A percentile compares a stretch with the other conserved stretches of the same genome.
These are phyloP conservation scores for Campoletis sonorensis DNA, from an alignment of 1,140 invertebrate genomes.

Conservation along the genomic window DNA sequence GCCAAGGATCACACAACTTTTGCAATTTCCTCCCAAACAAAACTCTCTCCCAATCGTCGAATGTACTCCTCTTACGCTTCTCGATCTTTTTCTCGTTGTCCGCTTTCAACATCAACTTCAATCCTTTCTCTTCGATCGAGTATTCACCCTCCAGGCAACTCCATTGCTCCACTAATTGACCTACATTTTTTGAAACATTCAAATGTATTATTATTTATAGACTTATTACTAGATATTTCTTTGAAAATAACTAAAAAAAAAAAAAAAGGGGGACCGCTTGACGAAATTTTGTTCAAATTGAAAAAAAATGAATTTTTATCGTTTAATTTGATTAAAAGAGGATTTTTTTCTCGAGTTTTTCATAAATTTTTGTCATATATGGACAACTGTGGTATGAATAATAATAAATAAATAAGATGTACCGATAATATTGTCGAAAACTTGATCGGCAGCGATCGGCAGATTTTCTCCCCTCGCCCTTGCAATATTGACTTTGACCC, in stretches of 20 bases:
- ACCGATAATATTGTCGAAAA: conserved; percentile 73
- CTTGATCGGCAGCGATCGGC: conserved; percentile 69
- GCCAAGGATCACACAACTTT: conserved; percentile 57
- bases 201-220: conserved; percentile 3
- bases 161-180: conserved; percentile 70
- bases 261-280: too few relatives aligned
- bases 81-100: conserved; percentile 69
- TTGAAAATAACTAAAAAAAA: too few relatives aligned
- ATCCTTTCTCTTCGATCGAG: conserved; percentile 70
- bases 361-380: too few relatives aligned
- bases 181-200: conserved; percentile 52
- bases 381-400: conserved; percentile 20
- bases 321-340: too few relatives aligned
- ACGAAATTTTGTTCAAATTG: too few relatives aligned
- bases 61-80: conserved; percentile 66
- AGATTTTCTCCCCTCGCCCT: conserved; percentile 79
- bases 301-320: too few relatives aligned
- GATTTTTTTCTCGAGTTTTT: too few relatives aligned
- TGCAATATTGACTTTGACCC: conserved; percentile 79
- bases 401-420: conserved; percentile 46
- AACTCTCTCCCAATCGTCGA: conserved; percentile 68
- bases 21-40: conserved; percentile 67
- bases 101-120: conserved; percentile 72
- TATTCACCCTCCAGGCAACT: conserved; percentile 68
- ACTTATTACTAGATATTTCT: too few relatives aligned